Evolutionary conservation across 2,888 invertebrate species (phyloP).

Genomic region (Pterobdella sp.): DNA sequence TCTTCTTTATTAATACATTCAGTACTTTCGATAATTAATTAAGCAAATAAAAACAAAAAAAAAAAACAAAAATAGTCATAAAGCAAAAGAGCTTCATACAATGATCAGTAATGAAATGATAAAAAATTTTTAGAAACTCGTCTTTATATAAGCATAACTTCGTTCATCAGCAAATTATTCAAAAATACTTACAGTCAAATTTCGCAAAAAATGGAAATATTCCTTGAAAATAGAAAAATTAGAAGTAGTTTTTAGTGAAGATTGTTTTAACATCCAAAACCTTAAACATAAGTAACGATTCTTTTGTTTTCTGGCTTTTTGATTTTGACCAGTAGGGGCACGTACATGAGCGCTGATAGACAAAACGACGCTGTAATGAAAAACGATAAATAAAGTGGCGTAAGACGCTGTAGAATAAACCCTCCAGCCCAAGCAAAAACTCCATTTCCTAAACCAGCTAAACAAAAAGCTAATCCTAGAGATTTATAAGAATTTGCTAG

Average conservation of each 20-base stretch:
- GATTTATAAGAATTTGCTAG: slow-evolving; percentile 7
- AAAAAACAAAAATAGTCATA: neutral
- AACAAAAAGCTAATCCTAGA: slow-evolving; percentile 15
- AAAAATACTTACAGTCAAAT: too few relatives aligned
- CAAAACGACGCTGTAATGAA: slow-evolving; percentile 25
- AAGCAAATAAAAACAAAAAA: too few relatives aligned
- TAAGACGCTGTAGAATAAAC: neutral
- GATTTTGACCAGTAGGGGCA: slow-evolving; percentile 24
- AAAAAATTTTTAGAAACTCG: neutral
- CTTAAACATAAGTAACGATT: slow-evolving; percentile 6
- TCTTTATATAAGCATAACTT: too few relatives aligned
- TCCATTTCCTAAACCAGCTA: slow-evolving; percentile 20
- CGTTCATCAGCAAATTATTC: too few relatives aligned
- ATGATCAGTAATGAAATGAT: neutral
- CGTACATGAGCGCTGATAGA: slow-evolving; percentile 17
- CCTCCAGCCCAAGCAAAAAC: slow-evolving; percentile 17
- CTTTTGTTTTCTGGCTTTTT: slow-evolving; percentile 4
- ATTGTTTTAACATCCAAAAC: neutral
- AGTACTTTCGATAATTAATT: too few relatives aligned
- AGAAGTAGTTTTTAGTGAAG: neutral
- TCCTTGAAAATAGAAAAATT: neutral
- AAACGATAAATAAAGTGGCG: slow-evolving; percentile 14
- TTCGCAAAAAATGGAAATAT: neutral
- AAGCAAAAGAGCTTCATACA: neutral
- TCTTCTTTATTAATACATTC: too few relatives aligned